Percentiles rank a stretch among this genome's conserved stretches.
phyloP scores from a whole-genome alignment of 2,113 vertebrate genomes.

The Ceyx cyanopectus region DNA sequence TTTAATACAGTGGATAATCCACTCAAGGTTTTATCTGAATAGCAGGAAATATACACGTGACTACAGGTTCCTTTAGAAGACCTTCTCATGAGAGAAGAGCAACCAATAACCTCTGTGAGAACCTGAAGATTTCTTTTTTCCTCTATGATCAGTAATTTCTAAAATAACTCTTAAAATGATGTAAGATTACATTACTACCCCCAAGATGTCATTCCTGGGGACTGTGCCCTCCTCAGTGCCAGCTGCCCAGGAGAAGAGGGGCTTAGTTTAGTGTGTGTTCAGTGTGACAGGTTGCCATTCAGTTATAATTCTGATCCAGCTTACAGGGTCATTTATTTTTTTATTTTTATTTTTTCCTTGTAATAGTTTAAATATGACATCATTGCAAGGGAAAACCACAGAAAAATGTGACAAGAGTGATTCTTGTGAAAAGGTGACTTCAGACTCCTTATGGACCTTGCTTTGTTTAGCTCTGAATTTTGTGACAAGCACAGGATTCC shows the following conservation, averaged over 20 bases:
- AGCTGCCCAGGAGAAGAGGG: neutral
- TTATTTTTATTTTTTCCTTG: neutral
- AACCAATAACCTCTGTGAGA: neutral
- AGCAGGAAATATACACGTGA: neutral
- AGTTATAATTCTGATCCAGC: neutral
- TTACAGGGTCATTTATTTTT: neutral
- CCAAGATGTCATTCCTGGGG: neutral
- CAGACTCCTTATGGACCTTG: neutral
- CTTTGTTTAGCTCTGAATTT: slow-evolving; percentile 7
- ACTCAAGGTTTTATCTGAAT: neutral
- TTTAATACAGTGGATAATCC: neutral
- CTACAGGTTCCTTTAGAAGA: neutral
- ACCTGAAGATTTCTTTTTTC: neutral
- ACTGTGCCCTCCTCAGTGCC: neutral
- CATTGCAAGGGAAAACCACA: neutral
- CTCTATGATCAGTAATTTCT: neutral
- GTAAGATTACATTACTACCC: no score
- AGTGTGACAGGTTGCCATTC: neutral
- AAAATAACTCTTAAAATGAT: neutral
- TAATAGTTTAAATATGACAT: neutral
- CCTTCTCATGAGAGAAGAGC: neutral
- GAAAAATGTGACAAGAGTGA: neutral
- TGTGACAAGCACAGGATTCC: neutral
- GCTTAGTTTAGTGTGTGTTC: neutral
- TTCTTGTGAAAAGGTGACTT: neutral